phyloP scores from a whole-genome alignment of 2,888 invertebrate species.

The Eupelmus urozonus region DNA sequence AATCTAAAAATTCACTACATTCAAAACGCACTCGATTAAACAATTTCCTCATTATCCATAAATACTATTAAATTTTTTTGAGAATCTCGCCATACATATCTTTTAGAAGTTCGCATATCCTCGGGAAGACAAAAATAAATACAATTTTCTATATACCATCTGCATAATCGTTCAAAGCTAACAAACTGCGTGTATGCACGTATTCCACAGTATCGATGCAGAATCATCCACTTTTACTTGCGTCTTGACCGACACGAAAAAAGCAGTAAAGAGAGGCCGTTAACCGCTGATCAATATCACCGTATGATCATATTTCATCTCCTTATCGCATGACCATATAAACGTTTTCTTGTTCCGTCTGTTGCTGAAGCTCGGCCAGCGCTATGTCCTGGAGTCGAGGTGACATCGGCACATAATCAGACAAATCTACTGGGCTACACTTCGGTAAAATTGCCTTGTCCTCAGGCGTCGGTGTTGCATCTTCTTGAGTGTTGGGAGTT shows the following conservation, averaged over 20 bases:
- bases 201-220: slow-evolving; percentile 15
- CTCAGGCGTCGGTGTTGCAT: slow-evolving; percentile 67
- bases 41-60: not conserved
- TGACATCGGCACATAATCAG: slow-evolving; percentile 75
- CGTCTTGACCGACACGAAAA: slow-evolving; percentile 3
- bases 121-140: slow-evolving; percentile 58
- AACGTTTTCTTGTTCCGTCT: slow-evolving; percentile 68
- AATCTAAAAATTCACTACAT: slow-evolving; percentile 13
- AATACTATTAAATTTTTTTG: slow-evolving; percentile 6
- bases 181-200: slow-evolving; percentile 1
- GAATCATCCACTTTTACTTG: not conserved
- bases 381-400: slow-evolving; percentile 70
- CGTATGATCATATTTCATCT: not conserved
- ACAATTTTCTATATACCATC: slow-evolving; percentile 41
- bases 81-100: not conserved
- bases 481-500: slow-evolving; percentile 68
- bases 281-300: too few species aligned
- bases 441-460: slow-evolving; percentile 59
- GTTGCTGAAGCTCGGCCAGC: slow-evolving; percentile 63
- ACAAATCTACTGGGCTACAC: slow-evolving; percentile 64
- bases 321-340: slow-evolving; percentile 73
- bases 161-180: slow-evolving; percentile 39
- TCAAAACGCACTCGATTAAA: not conserved
- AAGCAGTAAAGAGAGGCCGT: slow-evolving; percentile 11
- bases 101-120: slow-evolving; percentile 9